These are phyloP conservation scores for Lissocephala sabroskyi DNA, from an alignment of 2,888 invertebrate genomes.

Conservation along the genomic window DNA sequence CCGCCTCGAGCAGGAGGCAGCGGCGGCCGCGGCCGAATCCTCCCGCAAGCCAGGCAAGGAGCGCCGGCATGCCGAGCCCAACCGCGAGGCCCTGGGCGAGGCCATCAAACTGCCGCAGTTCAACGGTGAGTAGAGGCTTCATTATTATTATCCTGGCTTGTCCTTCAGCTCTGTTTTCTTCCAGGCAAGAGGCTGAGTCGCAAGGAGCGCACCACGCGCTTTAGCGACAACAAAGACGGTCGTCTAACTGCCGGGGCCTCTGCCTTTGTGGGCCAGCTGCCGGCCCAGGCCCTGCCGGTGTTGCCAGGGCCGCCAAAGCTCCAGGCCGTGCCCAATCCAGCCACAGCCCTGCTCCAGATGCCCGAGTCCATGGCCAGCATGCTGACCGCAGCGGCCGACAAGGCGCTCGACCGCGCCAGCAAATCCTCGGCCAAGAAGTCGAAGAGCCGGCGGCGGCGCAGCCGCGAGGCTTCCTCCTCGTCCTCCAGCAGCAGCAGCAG, in stretches of 20 bases:
- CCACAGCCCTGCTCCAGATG: slow-evolving; percentile 47
- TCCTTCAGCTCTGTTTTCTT: too few relatives aligned
- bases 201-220: slow-evolving; percentile 70
- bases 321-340: slow-evolving; percentile 41
- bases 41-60: too few relatives aligned
- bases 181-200: slow-evolving; percentile 67
- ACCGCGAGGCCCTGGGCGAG: slow-evolving; percentile 50
- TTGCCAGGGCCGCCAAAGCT: slow-evolving; percentile 23
- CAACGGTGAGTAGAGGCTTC: slow-evolving; percentile 65
- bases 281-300: slow-evolving; percentile 5
- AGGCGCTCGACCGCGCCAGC: slow-evolving; percentile 49
- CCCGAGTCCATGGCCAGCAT: slow-evolving; percentile 39
- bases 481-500: slow-evolving; percentile 38
- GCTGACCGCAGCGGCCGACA: slow-evolving; percentile 55
- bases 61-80: slow-evolving; percentile 11
- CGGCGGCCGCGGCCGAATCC: too few relatives aligned
- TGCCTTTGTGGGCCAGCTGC: slow-evolving; percentile 44
- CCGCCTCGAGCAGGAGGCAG: slow-evolving; percentile 38
- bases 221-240: slow-evolving; percentile 71
- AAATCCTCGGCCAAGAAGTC: slow-evolving; percentile 37
- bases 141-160: background rate
- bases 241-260: slow-evolving; percentile 31
- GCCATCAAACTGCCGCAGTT: slow-evolving; percentile 18
- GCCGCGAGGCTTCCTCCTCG: slow-evolving; percentile 34
- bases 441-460: slow-evolving; percentile 15